Percentiles rank a stretch among this genome's conserved stretches.
Conservation (phyloP, 35 echinoderm and acorn worm genomes). For the Amphiura filiformis region DNA sequence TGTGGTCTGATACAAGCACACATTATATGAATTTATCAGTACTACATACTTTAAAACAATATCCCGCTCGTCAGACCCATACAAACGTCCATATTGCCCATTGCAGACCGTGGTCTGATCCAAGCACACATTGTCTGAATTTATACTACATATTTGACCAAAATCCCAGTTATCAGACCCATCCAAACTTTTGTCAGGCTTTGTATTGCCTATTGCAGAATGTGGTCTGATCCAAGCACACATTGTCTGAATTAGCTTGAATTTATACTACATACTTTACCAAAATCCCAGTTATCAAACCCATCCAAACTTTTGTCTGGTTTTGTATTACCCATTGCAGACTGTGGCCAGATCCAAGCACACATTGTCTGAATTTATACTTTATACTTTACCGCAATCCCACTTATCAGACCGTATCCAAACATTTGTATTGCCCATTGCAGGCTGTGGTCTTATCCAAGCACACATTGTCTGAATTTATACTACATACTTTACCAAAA, state of each 20-base stretch:
- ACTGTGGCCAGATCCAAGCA: background rate
- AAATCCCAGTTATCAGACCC: background rate
- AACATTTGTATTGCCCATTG: background rate
- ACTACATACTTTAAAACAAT: background rate
- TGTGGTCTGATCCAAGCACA: background rate
- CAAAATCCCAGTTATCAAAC: background rate
- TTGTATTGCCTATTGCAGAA: background rate
- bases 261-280: too few relatives aligned
- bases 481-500: too few relatives aligned
- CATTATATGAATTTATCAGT: too few relatives aligned
- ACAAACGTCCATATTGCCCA: background rate
- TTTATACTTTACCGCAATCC: constrained; percentile 6
- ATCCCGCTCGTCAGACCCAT: background rate
- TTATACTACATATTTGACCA: too few relatives aligned
- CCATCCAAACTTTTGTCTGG: constrained; percentile 6
- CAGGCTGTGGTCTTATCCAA: background rate
- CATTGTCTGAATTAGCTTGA: background rate
- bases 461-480: background rate
- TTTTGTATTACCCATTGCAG: background rate
- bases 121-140: background rate
- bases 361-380: too few relatives aligned
- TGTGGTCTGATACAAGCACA: background rate
- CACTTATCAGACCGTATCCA: background rate
- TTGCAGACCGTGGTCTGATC: background rate
- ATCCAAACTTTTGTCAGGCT: constrained; percentile 5